phyloP scores from a whole-genome alignment of 2,113 vertebrate genomes.

The Semnornis frantzii region DNA sequence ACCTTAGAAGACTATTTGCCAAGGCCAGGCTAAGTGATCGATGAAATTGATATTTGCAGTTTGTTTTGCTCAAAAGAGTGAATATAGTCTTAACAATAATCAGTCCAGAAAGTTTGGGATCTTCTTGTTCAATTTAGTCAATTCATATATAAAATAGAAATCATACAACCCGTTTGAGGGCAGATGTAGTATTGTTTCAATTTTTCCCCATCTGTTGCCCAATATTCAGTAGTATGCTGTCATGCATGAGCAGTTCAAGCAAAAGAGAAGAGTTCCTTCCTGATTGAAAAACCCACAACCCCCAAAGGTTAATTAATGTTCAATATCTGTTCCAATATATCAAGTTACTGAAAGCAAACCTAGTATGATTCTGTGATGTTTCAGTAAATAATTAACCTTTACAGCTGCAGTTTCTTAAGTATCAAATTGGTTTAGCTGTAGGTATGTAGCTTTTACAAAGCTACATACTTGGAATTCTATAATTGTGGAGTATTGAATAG shows the following conservation, averaged over 20 bases:
- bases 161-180: neutral
- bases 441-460: neutral
- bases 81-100: neutral
- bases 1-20: neutral
- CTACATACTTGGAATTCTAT: neutral
- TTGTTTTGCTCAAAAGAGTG: neutral
- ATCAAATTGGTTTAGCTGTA: neutral
- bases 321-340: neutral
- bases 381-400: neutral
- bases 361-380: neutral
- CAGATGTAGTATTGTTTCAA: neutral
- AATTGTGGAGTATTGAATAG: neutral
- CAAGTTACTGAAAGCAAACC: neutral
- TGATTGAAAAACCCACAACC: neutral
- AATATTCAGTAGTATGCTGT: neutral
- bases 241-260: neutral
- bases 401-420: neutral
- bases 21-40: neutral
- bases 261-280: neutral
- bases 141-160: neutral
- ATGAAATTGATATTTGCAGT: neutral
- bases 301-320: neutral
- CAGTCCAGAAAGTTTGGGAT: neutral
- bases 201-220: neutral
- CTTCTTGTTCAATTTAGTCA: neutral